Evolutionary conservation across 1,140 invertebrate genomes (phyloP), one percentile per base, ranked within the genome.

Genomic region (Trachelipus rathkii): DNA sequence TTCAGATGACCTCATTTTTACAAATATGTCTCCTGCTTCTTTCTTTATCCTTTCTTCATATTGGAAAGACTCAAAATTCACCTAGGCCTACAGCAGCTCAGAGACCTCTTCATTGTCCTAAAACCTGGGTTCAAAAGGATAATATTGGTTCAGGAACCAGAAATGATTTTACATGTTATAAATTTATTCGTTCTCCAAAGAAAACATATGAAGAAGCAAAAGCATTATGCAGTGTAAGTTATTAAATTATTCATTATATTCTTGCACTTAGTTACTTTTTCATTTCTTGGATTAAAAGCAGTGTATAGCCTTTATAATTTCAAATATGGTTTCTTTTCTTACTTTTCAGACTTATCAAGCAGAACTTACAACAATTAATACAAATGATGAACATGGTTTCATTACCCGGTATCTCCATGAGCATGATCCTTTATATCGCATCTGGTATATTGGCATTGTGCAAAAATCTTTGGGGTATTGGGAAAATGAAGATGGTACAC

Each of bases 301-400:
- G 50, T 60, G 33, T 33, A 33, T 33, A 33, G 33, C 33, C 33
- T 33, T 3, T 33, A 33, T 33, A 33, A n/a, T 33, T 33, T 33
- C 6, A 33, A 6, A 33, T 33, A 6, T 33, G 33, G 33, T 3
- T 33, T 3, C 1, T 33, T 33, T 33, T 33, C 2, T 60, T 19
- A 13, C 19, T 81, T 81, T 81, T 78, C 83, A 87, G 84, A 89
- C 89, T 0, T 93, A 91, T 84, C 91, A 92, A 82, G 89, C 92
- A 19, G 92, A 96, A 83, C 84, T 97, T 46, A 86, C 93, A 0
- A 90, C 91, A 77, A 88, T 96, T 10, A 92, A 92, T 83, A 90
- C 87, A 71, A 85, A 91, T 5, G 94, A 96, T 75, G 94, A 97
- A 83, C 94, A 96, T 87, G 88, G 91, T 0, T 96, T 95, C 84